phyloP scores from a whole-genome alignment of 1,140 invertebrate genomes.

The Whitmania pigra region DNA sequence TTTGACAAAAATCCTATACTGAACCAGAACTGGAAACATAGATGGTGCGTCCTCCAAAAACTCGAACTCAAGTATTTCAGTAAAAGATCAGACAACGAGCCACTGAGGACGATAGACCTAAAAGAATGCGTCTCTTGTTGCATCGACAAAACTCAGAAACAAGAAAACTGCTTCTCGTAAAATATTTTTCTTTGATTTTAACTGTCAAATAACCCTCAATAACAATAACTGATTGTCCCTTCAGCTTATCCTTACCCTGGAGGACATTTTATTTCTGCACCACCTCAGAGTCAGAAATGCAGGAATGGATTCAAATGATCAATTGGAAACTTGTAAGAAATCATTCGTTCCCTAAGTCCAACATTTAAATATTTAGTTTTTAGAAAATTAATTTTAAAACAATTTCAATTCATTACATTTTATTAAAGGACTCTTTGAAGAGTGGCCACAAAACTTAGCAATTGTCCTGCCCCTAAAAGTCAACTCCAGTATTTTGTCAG shows the following conservation, averaged over 20 bases:
- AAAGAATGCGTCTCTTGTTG: slow-evolving; percentile 32
- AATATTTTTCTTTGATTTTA: neutral
- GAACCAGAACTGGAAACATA: slow-evolving; percentile 31
- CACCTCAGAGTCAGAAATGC: neutral
- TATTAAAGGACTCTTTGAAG: no score
- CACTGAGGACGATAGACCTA: slow-evolving; percentile 33
- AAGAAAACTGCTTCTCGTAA: slow-evolving; percentile 17
- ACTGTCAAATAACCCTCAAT: neutral
- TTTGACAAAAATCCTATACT: neutral
- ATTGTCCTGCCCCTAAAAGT: neutral
- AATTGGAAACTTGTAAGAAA: slow-evolving; percentile 6
- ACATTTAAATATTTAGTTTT: neutral
- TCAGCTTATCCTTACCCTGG: neutral
- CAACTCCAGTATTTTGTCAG: slow-evolving; percentile 5
- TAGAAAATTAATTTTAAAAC: neutral
- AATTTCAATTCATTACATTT: no score
- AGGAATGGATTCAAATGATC: slow-evolving; percentile 5
- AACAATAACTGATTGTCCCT: neutral
- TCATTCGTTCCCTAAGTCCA: neutral
- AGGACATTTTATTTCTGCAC: neutral
- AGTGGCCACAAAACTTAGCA: neutral
- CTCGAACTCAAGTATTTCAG: slow-evolving; percentile 35
- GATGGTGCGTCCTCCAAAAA: slow-evolving; percentile 34
- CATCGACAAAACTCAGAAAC: slow-evolving; percentile 25
- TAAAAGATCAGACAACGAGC: slow-evolving; percentile 28